A percentile compares a stretch with the other conserved stretches of the same genome.
These are phyloP conservation scores for Chascanopsetta lugubris DNA, from an alignment of 2,113 vertebrate species.

Conservation along the genomic window DNA sequence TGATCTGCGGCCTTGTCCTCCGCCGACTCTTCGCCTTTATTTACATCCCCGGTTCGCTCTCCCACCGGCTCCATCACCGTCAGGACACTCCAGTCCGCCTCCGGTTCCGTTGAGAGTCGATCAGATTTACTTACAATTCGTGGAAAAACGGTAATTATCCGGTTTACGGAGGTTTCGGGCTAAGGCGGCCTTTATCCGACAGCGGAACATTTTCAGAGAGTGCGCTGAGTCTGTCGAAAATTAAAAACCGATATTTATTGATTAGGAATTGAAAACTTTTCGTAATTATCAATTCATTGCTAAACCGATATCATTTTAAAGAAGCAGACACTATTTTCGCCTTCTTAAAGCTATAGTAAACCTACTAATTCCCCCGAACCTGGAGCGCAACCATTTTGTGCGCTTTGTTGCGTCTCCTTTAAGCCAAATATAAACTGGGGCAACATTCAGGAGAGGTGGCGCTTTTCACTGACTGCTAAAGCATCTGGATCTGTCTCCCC, in stretches of 20 bases:
- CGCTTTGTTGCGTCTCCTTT: constrained; percentile 87
- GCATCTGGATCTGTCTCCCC: constrained; percentile 33
- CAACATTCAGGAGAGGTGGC: constrained; percentile 43
- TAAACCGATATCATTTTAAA: constrained; percentile 80
- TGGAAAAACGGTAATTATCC: constrained; percentile 51
- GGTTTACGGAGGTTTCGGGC: constrained; percentile 62
- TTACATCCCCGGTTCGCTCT: constrained; percentile 60
- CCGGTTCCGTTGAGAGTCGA: constrained; percentile 39
- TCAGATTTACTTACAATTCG: constrained; percentile 49
- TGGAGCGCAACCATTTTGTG: constrained; percentile 66
- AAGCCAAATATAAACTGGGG: constrained; percentile 77
- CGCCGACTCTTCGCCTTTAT: constrained; percentile 58
- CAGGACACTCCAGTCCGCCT: constrained; percentile 20
- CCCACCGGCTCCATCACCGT: constrained; percentile 75
- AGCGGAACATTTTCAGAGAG: constrained; percentile 73
- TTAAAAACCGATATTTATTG: constrained; percentile 61
- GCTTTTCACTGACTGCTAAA: constrained; percentile 32
- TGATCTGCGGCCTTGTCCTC: constrained; percentile 75
- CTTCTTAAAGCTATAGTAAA: constrained; percentile 86
- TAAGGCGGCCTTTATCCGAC: constrained; percentile 74
- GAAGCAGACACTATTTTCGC: constrained; percentile 78
- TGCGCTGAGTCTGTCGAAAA: constrained; percentile 55
- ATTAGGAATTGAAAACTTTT: constrained; percentile 70
- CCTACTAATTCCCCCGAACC: constrained; percentile 66
- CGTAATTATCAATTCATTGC: constrained; percentile 75